Evolutionary conservation across 2,888 invertebrate genomes (phyloP).

Genomic region (Polyommatus icarus): DNA sequence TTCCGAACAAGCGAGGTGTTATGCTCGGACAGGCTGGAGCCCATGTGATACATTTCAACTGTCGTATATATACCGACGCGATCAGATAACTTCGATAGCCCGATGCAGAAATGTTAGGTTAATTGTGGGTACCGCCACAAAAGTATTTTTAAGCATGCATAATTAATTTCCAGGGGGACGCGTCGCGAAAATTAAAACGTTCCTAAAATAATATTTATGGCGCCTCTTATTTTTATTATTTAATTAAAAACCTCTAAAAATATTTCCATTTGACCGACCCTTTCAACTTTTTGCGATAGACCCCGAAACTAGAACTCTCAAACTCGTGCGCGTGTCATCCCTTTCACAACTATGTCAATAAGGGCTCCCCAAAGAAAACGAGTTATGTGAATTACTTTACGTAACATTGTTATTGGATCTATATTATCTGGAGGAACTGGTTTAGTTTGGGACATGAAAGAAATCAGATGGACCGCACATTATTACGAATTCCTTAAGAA

Average conservation of each 20-base stretch:
- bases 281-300: conserved; percentile 23
- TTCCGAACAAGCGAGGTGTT: no score
- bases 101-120: neutral
- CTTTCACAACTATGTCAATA: conserved; percentile 34
- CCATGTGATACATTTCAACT: no score
- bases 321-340: conserved; percentile 30
- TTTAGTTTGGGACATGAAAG: conserved; percentile 16
- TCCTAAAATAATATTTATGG: conserved; percentile 14
- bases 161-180: neutral
- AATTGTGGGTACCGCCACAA: neutral
- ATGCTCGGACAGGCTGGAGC: no score
- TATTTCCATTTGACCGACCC: conserved; percentile 7
- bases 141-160: conserved; percentile 4
- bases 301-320: conserved; percentile 27
- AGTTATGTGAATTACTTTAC: conserved; percentile 27
- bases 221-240: neutral
- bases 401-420: conserved; percentile 13
- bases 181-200: neutral
- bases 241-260: conserved; percentile 27
- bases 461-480: conserved; percentile 5
- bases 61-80: no score
- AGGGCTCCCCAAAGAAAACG: conserved; percentile 32
- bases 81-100: no score
- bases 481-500: conserved; percentile 19
- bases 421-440: conserved; percentile 13